Conservation (phyloP, 2,113 vertebrate species). For the Scytalopus superciliaris region DNA sequence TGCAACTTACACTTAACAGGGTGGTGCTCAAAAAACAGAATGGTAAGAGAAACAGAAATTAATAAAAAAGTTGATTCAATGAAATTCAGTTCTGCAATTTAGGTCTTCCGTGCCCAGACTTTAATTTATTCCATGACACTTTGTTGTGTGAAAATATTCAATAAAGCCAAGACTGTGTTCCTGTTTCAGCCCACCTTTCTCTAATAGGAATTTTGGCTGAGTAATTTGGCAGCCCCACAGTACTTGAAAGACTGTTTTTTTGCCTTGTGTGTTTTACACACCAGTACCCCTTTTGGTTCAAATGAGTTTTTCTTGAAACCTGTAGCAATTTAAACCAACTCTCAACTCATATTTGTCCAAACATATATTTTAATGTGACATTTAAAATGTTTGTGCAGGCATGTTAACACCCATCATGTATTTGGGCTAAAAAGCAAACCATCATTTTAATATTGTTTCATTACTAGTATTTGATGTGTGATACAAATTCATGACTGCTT, state of each 20-base stretch:
- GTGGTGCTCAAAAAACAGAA: neutral
- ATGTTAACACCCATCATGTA: neutral
- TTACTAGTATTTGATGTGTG: conserved; percentile 30
- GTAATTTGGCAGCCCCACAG: neutral
- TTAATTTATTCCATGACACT: neutral
- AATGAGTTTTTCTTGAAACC: neutral
- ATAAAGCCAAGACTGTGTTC: neutral
- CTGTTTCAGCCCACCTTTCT: neutral
- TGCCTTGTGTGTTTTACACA: neutral
- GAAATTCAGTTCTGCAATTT: neutral
- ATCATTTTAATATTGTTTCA: conserved; percentile 33
- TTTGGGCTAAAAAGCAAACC: conserved; percentile 27
- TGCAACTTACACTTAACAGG: neutral
- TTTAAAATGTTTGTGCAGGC: conserved; percentile 13
- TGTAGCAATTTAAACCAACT: neutral
- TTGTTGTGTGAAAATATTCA: neutral
- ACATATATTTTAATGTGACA: neutral
- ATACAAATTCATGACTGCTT: conserved; percentile 21
- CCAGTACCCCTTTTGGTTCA: neutral
- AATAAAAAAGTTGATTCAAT: neutral
- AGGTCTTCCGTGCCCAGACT: neutral
- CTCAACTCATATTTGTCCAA: neutral
- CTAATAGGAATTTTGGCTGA: conserved; percentile 1
- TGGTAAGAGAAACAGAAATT: neutral
- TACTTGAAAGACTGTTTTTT: neutral